Conservation (phyloP, 2,113 vertebrate species). For the Pipra filicauda region DNA sequence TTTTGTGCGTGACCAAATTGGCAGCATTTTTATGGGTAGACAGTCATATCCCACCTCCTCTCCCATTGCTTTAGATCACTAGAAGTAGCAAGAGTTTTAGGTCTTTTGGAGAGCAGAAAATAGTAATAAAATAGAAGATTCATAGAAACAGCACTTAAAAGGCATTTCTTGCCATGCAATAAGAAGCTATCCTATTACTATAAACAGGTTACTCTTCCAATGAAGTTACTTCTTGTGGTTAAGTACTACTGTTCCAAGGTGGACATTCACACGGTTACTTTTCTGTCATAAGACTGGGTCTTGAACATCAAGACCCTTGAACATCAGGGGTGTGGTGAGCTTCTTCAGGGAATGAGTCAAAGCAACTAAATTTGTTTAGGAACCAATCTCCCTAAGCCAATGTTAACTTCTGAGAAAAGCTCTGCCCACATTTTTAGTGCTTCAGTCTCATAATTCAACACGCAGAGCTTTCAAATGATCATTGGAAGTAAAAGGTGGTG, state of each 20-base stretch:
- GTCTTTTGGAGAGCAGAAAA: not conserved
- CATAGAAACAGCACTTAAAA: not conserved
- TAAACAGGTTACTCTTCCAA: not conserved
- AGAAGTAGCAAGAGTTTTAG: not conserved
- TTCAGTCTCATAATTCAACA: not conserved
- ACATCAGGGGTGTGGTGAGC: not conserved
- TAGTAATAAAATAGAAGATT: not conserved
- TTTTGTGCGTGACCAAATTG: not conserved
- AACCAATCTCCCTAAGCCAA: not conserved
- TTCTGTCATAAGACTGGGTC: not conserved
- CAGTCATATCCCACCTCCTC: not conserved
- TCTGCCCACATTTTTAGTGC: not conserved
- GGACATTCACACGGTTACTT: not conserved
- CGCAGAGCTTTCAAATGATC: not conserved
- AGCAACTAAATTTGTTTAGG: not conserved
- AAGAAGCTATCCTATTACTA: not conserved
- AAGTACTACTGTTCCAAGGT: not conserved
- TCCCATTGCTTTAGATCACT: not conserved
- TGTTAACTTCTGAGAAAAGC: not conserved
- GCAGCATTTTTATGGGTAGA: not conserved
- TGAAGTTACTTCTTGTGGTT: not conserved
- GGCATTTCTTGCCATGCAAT: not conserved
- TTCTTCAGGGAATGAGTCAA: not conserved
- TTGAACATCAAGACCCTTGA: not conserved
- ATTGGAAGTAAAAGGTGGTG: accelerated